Evolutionary conservation across 2,113 vertebrate genomes (phyloP), one percentile per base, ranked within the genome.

Genomic region (Salvelinus namaycush): DNA sequence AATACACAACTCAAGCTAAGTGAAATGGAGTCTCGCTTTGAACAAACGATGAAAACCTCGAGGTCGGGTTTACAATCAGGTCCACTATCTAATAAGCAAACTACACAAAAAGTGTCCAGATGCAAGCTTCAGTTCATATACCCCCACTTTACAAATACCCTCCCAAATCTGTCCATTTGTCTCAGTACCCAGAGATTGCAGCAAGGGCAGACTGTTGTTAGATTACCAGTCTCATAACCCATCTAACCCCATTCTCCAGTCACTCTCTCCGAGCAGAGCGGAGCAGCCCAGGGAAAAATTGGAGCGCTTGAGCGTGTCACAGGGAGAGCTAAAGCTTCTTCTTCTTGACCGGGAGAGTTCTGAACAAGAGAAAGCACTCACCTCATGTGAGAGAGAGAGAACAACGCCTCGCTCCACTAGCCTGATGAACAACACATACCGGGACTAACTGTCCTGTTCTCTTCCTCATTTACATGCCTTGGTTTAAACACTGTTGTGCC

Each of bases 291-390:
- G 54, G 73, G 79, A 76, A 87, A 87, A 80, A 88, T 79, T 74
- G 68, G 83, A 81, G 78, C 81, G 82, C 82, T 89, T 82, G 79
- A 81, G 69, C 78, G 76, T 79, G 83, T 86, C 83, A 77, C 12
- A 5, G 70, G 60, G 48, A 77, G 49, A 24, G 74, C 60, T 59
- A 67, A 77, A 77, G 76, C 77, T 59, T 54, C 49, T 26, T 86
- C 74, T 67, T 48, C n/a, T 27, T 78, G 78, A 88, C 85, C 83
- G 76, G 4, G 60, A 84, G 77, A 82, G 75, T 39, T 29, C 68
- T 75, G 81, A 88, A 87, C 84, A 87, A 87, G 84, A 83, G 75
- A 87, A 89, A 88, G 89, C 86, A 82, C 82, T 89, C 44, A 22
- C 70, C 59, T 65, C 16, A 20, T 79, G 83, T 65, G 76, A 5